Evolutionary conservation across 1,140 invertebrate species (phyloP).

Genomic region (Alviniconcha marisindica): DNA sequence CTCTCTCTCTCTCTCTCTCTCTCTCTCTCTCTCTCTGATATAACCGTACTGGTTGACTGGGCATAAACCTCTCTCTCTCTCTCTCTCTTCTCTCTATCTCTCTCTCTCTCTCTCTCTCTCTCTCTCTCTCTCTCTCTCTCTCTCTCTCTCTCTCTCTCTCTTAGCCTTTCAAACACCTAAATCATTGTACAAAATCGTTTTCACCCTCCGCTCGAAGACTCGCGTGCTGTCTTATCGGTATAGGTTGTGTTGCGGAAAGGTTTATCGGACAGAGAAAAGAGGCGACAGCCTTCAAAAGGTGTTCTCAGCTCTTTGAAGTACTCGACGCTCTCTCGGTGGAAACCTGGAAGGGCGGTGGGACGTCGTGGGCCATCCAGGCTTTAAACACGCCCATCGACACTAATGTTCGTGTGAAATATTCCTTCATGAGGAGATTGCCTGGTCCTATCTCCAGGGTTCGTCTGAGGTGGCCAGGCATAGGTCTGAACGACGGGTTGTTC

Average conservation of each 20-base stretch:
- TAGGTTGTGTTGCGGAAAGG: not conserved
- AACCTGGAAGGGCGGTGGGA: not conserved
- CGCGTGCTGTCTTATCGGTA: not conserved
- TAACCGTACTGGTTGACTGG: not conserved
- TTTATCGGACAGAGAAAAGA: not conserved
- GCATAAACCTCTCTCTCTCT: not conserved
- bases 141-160: slow-evolving; percentile 7
- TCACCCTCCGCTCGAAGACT: not conserved
- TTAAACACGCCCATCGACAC: not conserved
- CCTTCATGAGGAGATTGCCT: not conserved
- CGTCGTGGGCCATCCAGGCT: not conserved
- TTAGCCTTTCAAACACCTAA: not conserved
- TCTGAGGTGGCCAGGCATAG: not conserved
- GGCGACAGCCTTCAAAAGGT: slow-evolving; percentile 4
- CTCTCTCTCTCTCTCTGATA: not conserved
- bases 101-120: slow-evolving; percentile 20
- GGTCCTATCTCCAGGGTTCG: not conserved
- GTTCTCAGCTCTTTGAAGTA: slow-evolving; percentile 9
- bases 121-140: slow-evolving; percentile 26
- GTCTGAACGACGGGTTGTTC: too few relatives aligned
- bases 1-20: not conserved
- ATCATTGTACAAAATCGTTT: not conserved
- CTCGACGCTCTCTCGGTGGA: not conserved
- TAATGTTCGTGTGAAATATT: not conserved
- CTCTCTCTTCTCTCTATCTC: not conserved